These are phyloP conservation scores for Andrena trimmerana DNA, from an alignment of 2,888 invertebrate species.

Conservation along the genomic window DNA sequence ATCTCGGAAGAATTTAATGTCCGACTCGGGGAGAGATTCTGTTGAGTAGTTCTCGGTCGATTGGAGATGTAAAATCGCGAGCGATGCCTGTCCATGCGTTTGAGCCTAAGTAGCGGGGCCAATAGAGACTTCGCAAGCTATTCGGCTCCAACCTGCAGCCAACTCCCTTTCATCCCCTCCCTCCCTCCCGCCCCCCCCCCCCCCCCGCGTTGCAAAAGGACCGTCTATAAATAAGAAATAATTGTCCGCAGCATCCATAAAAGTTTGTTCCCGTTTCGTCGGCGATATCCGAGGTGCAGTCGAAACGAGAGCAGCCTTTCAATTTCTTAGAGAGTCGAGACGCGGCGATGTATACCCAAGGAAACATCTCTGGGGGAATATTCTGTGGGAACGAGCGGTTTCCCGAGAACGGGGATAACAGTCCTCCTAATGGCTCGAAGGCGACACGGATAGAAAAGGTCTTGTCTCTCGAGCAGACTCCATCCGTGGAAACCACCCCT, in stretches of 20 bases:
- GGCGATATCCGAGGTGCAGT: conserved; percentile 25
- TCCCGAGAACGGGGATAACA: conserved; percentile 37
- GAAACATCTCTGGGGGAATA: conserved; percentile 29
- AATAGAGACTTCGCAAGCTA: no score
- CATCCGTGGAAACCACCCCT: neutral
- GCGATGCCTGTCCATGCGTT: no score
- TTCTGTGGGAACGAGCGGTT: conserved; percentile 15
- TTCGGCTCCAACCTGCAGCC: no score
- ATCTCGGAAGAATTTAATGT: no score
- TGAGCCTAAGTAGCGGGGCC: no score
- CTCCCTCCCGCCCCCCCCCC: no score
- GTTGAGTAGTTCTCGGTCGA: no score
- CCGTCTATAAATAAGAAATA: conserved; percentile 25
- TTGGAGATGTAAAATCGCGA: no score
- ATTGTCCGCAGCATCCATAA: conserved; percentile 26
- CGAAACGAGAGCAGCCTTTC: conserved; percentile 31
- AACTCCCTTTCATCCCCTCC: no score
- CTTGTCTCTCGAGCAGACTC: conserved; percentile 16
- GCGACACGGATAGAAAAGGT: conserved; percentile 21
- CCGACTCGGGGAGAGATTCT: no score
- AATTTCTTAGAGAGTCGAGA: conserved; percentile 47
- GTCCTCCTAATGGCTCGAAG: conserved; percentile 41
- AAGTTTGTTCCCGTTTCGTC: conserved; percentile 40
- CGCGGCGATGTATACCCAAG: neutral
- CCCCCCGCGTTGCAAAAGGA: neutral